These are phyloP conservation scores for Sylvicapra grimmia DNA, from an alignment of 2,113 vertebrate species.

Conservation along the genomic window DNA sequence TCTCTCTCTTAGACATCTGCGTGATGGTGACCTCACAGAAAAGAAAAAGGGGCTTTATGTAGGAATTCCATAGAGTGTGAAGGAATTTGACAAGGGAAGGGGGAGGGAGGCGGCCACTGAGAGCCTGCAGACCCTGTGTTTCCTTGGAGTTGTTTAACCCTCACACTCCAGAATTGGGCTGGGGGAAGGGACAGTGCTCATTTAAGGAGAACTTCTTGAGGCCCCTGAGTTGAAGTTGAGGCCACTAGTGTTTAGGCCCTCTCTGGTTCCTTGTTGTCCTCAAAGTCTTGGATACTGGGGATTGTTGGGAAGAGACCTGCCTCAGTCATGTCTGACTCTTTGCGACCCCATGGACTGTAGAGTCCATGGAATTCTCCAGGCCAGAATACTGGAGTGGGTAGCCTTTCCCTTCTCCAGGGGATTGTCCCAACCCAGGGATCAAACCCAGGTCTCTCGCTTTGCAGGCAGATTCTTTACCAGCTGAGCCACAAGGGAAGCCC, in stretches of 20 bases:
- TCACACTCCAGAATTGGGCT: slow-evolving; percentile 31
- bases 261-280: not conserved
- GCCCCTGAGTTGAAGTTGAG: not conserved
- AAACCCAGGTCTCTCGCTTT: not conserved
- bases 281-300: not conserved
- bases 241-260: not conserved
- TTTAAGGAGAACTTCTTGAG: not conserved
- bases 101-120: not conserved
- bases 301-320: not conserved
- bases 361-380: not conserved
- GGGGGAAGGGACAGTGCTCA: not conserved
- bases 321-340: not conserved
- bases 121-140: slow-evolving; percentile 15
- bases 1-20: slow-evolving; percentile 53
- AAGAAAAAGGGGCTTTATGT: slow-evolving; percentile 70
- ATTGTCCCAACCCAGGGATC: not conserved
- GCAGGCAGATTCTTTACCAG: not conserved
- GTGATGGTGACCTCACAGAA: slow-evolving; percentile 65
- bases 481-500: not conserved
- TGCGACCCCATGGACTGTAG: not conserved
- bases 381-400: not conserved
- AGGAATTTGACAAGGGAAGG: slow-evolving; percentile 53
- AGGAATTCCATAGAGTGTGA: slow-evolving; percentile 62
- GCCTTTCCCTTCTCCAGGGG: not conserved
- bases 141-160: slow-evolving; percentile 50